Evolutionary conservation across 2,888 invertebrate genomes (phyloP).

Genomic region (Thereva nobilitata): DNA sequence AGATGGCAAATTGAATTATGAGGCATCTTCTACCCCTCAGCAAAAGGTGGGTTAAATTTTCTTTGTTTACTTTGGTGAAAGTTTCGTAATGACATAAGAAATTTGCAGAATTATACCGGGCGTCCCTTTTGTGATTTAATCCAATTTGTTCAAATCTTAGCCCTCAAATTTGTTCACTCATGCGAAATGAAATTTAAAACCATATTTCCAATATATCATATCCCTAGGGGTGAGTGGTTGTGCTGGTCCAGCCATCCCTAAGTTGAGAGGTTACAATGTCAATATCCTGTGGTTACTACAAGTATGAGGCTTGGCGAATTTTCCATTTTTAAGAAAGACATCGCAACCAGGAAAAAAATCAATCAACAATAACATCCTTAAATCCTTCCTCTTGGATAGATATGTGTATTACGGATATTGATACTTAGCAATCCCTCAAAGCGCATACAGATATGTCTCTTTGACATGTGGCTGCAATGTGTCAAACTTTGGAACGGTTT

Average conservation of each 20-base stretch:
- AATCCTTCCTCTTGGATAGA: no score
- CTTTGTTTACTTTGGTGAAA: constrained; percentile 41
- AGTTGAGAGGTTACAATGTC: neutral
- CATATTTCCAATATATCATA: constrained; percentile 32
- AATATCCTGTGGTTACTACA: no score
- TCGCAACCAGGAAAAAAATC: no score
- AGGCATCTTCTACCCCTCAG: constrained; percentile 17
- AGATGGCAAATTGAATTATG: constrained; percentile 37
- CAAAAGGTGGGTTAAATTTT: constrained; percentile 35
- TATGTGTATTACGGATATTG: no score
- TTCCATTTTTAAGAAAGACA: no score
- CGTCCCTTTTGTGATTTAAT: constrained; percentile 38
- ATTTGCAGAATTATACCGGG: constrained; percentile 36
- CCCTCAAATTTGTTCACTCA: constrained; percentile 41
- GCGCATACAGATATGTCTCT: no score
- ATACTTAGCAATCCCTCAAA: no score
- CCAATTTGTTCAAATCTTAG: constrained; percentile 39
- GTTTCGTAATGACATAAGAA: constrained; percentile 36
- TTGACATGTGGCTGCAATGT: neutral
- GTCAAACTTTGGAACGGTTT: constrained; percentile 13
- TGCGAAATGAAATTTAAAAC: constrained; percentile 42
- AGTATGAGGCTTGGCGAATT: no score
- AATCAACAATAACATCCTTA: no score
- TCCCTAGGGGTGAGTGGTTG: constrained; percentile 4
- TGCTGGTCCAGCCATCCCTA: neutral